Conservation (phyloP, 2,888 invertebrate genomes). For the Melinopterus prodromus region DNA sequence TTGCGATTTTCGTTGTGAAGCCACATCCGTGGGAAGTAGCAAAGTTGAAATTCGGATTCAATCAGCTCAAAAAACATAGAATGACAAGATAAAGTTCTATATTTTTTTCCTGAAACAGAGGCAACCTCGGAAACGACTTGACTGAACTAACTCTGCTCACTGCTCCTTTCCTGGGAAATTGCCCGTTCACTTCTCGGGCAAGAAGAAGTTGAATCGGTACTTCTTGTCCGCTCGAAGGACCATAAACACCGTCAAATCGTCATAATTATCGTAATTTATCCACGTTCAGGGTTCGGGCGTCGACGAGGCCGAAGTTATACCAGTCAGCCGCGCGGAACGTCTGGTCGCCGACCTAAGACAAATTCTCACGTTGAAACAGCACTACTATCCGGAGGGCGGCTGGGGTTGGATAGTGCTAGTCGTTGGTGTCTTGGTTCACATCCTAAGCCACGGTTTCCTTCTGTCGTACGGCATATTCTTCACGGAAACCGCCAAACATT, state of each 20-base stretch:
- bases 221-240: too few species aligned
- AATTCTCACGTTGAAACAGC: slow-evolving; percentile 75
- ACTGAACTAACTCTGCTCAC: too few species aligned
- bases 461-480: slow-evolving; percentile 66
- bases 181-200: too few species aligned
- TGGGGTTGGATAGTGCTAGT: slow-evolving; percentile 87
- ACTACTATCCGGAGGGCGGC: slow-evolving; percentile 88
- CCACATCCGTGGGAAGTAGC: too few species aligned
- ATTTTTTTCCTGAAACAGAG: too few species aligned
- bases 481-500: slow-evolving; percentile 57
- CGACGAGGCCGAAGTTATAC: slow-evolving; percentile 57
- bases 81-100: too few species aligned
- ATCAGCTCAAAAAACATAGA: too few species aligned
- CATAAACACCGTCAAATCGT: background rate
- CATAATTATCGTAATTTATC: background rate
- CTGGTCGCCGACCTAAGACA: slow-evolving; percentile 65
- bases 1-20: too few species aligned
- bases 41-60: too few species aligned
- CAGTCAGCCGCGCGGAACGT: slow-evolving; percentile 63
- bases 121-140: too few species aligned
- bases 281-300: slow-evolving; percentile 55
- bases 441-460: slow-evolving; percentile 79
- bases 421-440: slow-evolving; percentile 76
- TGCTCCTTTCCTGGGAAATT: too few species aligned
- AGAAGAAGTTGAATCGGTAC: too few species aligned